Evolutionary conservation across 2,113 vertebrate genomes (phyloP).

Genomic region (Piaya cayana): DNA sequence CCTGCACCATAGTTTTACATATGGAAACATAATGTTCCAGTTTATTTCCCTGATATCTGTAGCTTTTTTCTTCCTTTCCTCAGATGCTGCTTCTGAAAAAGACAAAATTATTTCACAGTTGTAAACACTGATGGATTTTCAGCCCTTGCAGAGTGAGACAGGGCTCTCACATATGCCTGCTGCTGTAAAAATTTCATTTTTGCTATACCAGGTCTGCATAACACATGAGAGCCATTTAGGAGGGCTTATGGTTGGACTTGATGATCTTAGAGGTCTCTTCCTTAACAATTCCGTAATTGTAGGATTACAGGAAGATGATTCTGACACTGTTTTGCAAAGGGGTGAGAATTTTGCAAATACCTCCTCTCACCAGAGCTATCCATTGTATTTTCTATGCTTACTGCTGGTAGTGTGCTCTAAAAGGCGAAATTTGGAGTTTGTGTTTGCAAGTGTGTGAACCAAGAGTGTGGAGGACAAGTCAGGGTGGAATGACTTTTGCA

Average conservation of each 20-base stretch:
- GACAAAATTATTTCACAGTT: not conserved
- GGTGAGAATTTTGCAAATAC: not conserved
- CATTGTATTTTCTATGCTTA: not conserved
- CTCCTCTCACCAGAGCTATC: accelerated
- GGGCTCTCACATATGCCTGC: not conserved
- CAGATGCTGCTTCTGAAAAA: not conserved
- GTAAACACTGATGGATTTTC: not conserved
- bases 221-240: accelerated
- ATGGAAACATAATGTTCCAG: not conserved
- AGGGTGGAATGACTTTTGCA: accelerated
- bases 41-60: not conserved
- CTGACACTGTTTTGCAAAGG: not conserved
- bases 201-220: not conserved
- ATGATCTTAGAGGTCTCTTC: too few relatives aligned
- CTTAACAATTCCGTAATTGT: too few relatives aligned
- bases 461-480: not conserved
- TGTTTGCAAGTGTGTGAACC: accelerated
- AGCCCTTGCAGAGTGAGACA: not conserved
- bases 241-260: too few relatives aligned
- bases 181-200: not conserved
- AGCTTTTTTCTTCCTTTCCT: not conserved
- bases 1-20: not conserved
- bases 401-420: not conserved
- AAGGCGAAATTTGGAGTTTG: not conserved
- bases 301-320: not conserved